Evolutionary conservation across 2,113 vertebrate genomes (phyloP).

Genomic region (Talpa occidentalis): DNA sequence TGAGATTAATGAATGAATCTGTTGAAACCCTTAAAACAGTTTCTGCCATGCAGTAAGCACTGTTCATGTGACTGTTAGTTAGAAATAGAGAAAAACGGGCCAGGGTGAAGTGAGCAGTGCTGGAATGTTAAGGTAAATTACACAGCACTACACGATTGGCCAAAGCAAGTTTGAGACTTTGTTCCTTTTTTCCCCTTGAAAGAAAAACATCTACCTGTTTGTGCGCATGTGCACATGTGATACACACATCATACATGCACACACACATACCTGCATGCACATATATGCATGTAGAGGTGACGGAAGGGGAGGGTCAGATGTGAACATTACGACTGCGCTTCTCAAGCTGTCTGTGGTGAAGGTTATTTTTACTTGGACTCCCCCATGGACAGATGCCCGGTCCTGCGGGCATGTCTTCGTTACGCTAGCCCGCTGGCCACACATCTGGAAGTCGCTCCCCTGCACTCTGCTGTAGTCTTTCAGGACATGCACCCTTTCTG

Average conservation of each 20-base stretch:
- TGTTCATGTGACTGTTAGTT: neutral
- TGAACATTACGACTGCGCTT: neutral
- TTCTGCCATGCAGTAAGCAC: neutral
- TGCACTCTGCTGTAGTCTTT: neutral
- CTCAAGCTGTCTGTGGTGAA: neutral
- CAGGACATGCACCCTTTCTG: neutral
- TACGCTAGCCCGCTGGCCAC: neutral
- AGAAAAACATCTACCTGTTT: neutral
- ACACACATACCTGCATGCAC: neutral
- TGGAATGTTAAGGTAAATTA: neutral
- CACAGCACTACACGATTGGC: neutral
- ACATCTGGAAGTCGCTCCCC: neutral
- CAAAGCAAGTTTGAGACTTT: conserved; percentile 30
- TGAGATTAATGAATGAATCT: conserved; percentile 29
- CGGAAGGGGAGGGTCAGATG: neutral
- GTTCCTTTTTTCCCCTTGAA: neutral
- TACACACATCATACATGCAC: too few relatives aligned
- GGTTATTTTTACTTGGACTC: neutral
- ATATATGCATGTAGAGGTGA: neutral
- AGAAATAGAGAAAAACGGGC: neutral
- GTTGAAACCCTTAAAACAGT: neutral
- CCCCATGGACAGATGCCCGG: neutral
- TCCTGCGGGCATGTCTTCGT: neutral
- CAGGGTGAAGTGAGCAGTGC: neutral
- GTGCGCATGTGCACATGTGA: neutral